Base-by-base conservation (phyloP, 2,113 vertebrate species). In the Saguinus imperator region DNA sequence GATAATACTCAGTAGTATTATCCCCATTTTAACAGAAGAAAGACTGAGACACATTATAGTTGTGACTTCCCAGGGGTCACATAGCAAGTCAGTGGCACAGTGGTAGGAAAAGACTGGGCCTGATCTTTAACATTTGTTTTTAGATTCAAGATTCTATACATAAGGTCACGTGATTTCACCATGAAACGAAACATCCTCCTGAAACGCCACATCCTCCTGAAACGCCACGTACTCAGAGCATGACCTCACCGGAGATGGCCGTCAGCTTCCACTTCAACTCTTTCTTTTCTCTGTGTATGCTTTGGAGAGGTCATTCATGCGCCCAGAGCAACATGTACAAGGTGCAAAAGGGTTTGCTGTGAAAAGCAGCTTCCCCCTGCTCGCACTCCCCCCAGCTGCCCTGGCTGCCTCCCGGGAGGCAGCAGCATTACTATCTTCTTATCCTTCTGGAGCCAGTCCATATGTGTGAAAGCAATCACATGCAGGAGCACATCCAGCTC, bases 401-500 rank as follows among this genome's bases (percentile, higher is more conserved):
- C 27, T 1, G 32, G 18, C 10, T 29, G 4, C 52, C 21, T 77
- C 68, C 8, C 1, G 17, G n/a, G 50, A 89, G 58, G 12, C 8
- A 7, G 8, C 6, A 4, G 1, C 27, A 23, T 17, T 27, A 40
- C 16, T 35, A 35, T 29, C 37, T 25, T 1, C 3, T 29, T 3
- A 17, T 14, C 55, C 66, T n/a, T 23, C 37, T 10, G 21, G 75
- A 32, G 29, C 9, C 12, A 17, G 43, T 27, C 50, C 29, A 3
- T 6, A 11, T 0, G 0, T 0, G 2, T 21, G 18, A 35, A 72
- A 70, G 40, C 43, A 21, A 23, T 29, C 1, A 7, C 13, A 16
- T 4, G 16, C 0, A 1, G 43, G n/a, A 0, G 8, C 9, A 12
- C 4, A 6, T 7, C 8, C 43, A 14, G 57, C 45, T 25, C 25